These are phyloP conservation scores for Aphelinus certus DNA, from an alignment of 1,140 invertebrate genomes.

Conservation along the genomic window DNA sequence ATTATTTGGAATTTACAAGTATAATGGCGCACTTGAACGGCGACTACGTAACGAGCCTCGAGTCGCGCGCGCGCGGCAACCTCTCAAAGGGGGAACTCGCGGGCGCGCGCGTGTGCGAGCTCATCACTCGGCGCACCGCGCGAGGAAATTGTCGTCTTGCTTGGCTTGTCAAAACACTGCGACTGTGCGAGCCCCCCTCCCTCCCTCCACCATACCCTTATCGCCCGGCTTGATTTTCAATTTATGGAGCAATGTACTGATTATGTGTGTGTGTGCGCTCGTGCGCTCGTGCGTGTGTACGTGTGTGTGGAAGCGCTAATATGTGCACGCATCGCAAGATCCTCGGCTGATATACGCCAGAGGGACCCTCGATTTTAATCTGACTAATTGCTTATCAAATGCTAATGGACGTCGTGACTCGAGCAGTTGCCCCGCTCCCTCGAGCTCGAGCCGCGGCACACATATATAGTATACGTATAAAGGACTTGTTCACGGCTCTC, in stretches of 20 bases:
- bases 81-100: neutral
- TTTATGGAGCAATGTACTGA: slow-evolving; percentile 11
- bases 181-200: neutral
- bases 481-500: too few relatives aligned
- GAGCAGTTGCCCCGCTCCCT: too few relatives aligned
- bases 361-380: slow-evolving; percentile 21
- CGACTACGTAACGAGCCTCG: slow-evolving; percentile 56
- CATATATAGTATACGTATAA: too few relatives aligned
- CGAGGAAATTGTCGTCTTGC: slow-evolving; percentile 43
- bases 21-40: slow-evolving; percentile 61
- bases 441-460: too few relatives aligned
- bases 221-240: slow-evolving; percentile 32
- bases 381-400: slow-evolving; percentile 38
- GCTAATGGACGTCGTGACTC: slow-evolving; percentile 11
- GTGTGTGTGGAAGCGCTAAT: neutral
- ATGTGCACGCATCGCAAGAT: slow-evolving; percentile 10
- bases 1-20: slow-evolving; percentile 66
- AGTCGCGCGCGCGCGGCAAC: too few relatives aligned
- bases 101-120: neutral
- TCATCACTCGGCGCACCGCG: slow-evolving; percentile 22
- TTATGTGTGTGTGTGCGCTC: neutral
- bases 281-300: neutral
- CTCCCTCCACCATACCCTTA: neutral
- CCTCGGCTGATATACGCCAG: neutral
- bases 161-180: slow-evolving; percentile 40